Evolutionary conservation across 1,140 invertebrate genomes (phyloP), one percentile per base, ranked within the genome.

Genomic region (Rhagoletis zephyria): DNA sequence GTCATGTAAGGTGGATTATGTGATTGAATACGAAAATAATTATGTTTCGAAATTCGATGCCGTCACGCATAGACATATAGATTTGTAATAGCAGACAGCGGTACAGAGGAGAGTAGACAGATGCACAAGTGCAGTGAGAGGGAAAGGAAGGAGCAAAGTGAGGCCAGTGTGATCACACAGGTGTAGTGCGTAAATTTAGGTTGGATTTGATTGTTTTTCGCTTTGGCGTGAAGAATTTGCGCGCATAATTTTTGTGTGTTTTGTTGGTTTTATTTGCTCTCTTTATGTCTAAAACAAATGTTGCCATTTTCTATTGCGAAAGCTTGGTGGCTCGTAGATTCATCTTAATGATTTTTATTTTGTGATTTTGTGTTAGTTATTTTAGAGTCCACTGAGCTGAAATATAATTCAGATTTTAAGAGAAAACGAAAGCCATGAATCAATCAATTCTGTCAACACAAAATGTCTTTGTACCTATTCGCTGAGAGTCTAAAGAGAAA

Each of bases 11-110:
- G 90, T 91, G 91, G 91, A 91, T 92, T 92, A 92, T 89, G 90
- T 90, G 91, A 91, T 91, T 92, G 89, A 92, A 92, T 92, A 92
- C 90, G 89, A 92, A 92, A 92, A 92, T 92, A 92, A 92, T 92
- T 92, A 92, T 90, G 90, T 92, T 87, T 92, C 92, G 91, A 91
- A 92, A 92, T 92, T 92, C 88, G 91, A 92, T 92, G 92, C 87
- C 90, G 85, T 56, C 48, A 81, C 48, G 74, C 48, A 3, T 48
- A 56, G 12, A 30, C 74, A 81, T 4, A 81, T 4, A 81, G 3
- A 19, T 14, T n/a, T 12, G 42, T 56, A 30, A 9, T 14, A 9
- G 7, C 30, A 56, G n/a, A 1, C 40, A 48, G 40, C 0, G 40
- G 42, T 14, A 30, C 30, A 30, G 30, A 30, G 30, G 30, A 30